These are phyloP conservation scores for Pachliopta kotzebuea DNA, from an alignment of 2,888 invertebrate genomes.

Conservation along the genomic window DNA sequence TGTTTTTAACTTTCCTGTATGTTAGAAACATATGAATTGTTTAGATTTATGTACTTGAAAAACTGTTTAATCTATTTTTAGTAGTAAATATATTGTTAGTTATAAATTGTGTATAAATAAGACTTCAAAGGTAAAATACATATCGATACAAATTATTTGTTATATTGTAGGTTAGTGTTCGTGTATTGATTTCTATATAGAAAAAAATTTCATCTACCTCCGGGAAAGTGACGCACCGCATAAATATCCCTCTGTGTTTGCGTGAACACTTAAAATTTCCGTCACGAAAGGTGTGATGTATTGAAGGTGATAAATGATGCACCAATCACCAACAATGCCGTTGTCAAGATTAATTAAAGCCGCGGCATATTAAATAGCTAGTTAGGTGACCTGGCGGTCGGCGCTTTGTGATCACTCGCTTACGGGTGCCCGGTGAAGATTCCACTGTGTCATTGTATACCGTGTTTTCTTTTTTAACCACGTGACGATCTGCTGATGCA, in stretches of 20 bases:
- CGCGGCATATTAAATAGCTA: slow-evolving; percentile 74
- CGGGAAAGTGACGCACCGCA: not conserved
- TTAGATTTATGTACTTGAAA: no score
- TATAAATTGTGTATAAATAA: no score
- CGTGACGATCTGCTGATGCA: no score
- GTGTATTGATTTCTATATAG: not conserved
- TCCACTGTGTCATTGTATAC: no score
- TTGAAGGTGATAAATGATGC: slow-evolving; percentile 75
- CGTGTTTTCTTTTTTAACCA: no score
- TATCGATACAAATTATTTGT: no score
- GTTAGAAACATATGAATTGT: no score
- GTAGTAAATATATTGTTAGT: no score
- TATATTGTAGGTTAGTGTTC: no score
- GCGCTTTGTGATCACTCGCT: slow-evolving; percentile 48
- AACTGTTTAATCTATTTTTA: no score
- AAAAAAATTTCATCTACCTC: not conserved
- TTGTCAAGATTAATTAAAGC: slow-evolving; percentile 78
- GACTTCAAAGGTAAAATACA: no score
- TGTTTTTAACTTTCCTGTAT: no score
- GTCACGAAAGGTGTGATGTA: slow-evolving; percentile 50
- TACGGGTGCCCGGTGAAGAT: slow-evolving; percentile 13
- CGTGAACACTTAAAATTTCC: slow-evolving; percentile 56
- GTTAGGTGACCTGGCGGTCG: slow-evolving; percentile 63
- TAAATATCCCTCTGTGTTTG: slow-evolving; percentile 4
- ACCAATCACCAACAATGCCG: slow-evolving; percentile 55